Base-by-base conservation (phyloP, 2,888 invertebrate genomes). In the Asteroscopus sphinx region DNA sequence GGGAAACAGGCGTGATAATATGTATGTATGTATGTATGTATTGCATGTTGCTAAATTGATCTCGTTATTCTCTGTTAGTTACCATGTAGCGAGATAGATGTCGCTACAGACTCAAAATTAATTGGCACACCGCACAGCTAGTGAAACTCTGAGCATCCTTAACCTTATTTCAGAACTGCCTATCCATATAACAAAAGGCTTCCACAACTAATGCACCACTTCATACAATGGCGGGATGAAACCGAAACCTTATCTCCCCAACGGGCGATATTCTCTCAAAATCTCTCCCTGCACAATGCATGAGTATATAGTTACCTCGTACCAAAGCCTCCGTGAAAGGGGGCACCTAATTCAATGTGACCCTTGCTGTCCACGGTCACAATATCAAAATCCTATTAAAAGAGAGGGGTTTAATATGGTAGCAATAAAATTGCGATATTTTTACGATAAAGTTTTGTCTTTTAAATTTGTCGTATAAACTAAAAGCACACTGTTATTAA, bases 341-440 rank as follows among this genome's bases (percentile, higher is more conserved):
- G 51, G 33, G 40, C 39, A 53, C 41, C 55, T 69, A 69, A 72
- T 74, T 74, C 66, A 66, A 72, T 64, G 59, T 12, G 45, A 60
- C 51, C 60, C 46, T 57, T 35, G 40, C 46, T 51, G 54, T 36
- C 73, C 63, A 52, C 16, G 51, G 45, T 39, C 37, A 69, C 72
- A 74, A 74, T 74, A 69, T 72, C 59, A 67, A 69, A 74, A 75
- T 75, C 69, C 67, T 74, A 72, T 75, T 75, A 69, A 52, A 65
- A 11, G 17, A 35, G 35, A 30, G 26, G 9, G 13, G 53, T 54
- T 49, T 51, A 48, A 0, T 36, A 21, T 28, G 3, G 0, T 5
- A 28, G 30, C 63, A 68, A 51, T 51, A 54, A 1, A 52, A 40
- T 61, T 32, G 5, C 55, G 62, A 54, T 59, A 28, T 8, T 35